Base-by-base conservation (phyloP, 1,140 invertebrate genomes). In the Macrobrachium nipponense region DNA sequence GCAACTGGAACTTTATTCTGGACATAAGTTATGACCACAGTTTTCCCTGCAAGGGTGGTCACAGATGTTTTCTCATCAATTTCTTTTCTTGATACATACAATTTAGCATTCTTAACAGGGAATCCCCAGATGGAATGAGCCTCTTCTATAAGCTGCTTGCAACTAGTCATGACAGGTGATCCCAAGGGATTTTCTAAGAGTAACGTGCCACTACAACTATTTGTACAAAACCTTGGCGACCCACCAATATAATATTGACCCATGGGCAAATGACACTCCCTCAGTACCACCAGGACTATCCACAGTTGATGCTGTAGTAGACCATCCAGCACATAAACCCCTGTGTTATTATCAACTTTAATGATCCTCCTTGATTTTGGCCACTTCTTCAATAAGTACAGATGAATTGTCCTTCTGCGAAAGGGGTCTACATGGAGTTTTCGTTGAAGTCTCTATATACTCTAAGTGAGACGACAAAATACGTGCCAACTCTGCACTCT, bases 391-490 rank as follows among this genome's bases (percentile, higher is more conserved):
- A 76, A 96, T 95, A n/a, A 98, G 94, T 0, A 94, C 89, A 12
- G 90, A 77, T 10, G 80, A 44, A 17, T 82, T 80, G 4, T 85
- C 18, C 27, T 82, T 86, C 59, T 73, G 20, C 23, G 43, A 89
- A 0, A 93, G 89, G 15, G 90, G 88, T 51, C 90, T 90, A 60
- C 95, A 92, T 0, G 95, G 93, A 7, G 96, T 95, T 92, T 97
- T 98, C 10, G 98, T 95, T 3, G 95, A 94, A 36, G 90, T 93
- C 91, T 96, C 95, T 80, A 98, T 98, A 89, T 96, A 96, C 4
- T 94, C 92, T 27, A 93, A 92, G 89, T 96, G 95, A 8, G 93
- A 93, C 59, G 92, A 91, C n/a, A 96, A 92, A 17, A 98, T 93
- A 81, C 94, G 93, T 20, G 92, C 91, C 27, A 98, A 91, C 78